These are phyloP conservation scores for Podilymbus podiceps DNA, from an alignment of 2,113 vertebrate species.

Conservation along the genomic window DNA sequence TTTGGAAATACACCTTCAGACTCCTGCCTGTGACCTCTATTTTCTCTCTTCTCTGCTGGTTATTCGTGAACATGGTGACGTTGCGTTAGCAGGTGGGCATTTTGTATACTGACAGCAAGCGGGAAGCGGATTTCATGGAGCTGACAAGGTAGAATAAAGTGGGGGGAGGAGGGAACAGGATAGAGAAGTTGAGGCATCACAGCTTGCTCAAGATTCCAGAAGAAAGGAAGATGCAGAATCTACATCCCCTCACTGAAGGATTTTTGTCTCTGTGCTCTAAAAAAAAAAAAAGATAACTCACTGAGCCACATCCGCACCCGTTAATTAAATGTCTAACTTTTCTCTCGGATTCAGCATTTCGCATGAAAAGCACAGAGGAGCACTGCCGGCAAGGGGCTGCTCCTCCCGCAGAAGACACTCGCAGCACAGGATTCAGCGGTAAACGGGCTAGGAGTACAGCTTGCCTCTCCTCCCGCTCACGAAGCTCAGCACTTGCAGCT, in stretches of 20 bases:
- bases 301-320: not conserved
- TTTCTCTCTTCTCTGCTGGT: not conserved
- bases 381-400: not conserved
- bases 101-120: not conserved
- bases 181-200: not conserved
- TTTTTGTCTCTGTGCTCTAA: not conserved
- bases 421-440: not conserved
- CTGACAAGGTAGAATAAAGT: not conserved
- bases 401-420: conserved; percentile 4
- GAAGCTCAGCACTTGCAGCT: conserved; percentile 1
- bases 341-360: not conserved
- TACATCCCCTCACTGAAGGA: rapidly evolving
- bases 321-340: not conserved
- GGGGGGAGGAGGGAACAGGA: rapidly evolving
- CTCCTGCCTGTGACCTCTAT: not conserved
- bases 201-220: not conserved
- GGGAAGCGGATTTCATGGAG: rapidly evolving
- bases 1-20: not conserved
- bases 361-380: not conserved
- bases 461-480: conserved; percentile 15
- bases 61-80: not conserved
- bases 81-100: not conserved
- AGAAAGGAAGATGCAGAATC: not conserved
- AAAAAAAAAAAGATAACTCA: not conserved
- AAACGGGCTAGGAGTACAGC: conserved; percentile 31